A percentile compares a stretch with the other conserved stretches of the same genome.
Evolutionary conservation across 2,113 vertebrate genomes (phyloP).

Genomic region (Perognathus longimembris): DNA sequence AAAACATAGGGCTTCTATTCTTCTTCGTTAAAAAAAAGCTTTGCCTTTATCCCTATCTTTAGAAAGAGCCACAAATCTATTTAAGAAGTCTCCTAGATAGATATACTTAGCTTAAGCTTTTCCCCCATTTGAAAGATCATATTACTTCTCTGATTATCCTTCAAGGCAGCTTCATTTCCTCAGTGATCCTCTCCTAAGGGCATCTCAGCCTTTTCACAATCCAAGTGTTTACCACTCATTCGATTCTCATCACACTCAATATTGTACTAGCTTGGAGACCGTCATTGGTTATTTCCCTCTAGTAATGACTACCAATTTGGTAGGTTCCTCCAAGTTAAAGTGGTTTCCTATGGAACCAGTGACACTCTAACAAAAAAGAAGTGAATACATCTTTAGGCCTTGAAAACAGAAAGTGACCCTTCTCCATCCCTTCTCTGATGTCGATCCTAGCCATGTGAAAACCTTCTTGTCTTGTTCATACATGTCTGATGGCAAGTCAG

Average conservation of each 20-base stretch:
- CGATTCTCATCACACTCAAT: conserved; percentile 31
- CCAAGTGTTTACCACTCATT: conserved; percentile 9
- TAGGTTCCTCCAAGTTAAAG: conserved; percentile 38
- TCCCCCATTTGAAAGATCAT: neutral
- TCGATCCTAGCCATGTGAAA: neutral
- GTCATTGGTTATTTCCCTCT: neutral
- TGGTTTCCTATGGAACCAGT: conserved; percentile 20
- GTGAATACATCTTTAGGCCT: neutral
- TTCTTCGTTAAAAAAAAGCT: neutral
- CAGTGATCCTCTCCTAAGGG: neutral
- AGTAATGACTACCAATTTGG: neutral
- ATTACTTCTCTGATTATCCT: conserved; percentile 1
- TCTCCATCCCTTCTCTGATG: neutral
- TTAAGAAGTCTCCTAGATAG: conserved; percentile 7
- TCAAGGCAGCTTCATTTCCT: conserved; percentile 43
- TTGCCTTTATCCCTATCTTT: neutral
- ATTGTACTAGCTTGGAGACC: neutral
- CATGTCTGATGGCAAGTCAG: neutral
- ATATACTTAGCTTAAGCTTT: neutral
- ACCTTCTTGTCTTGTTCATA: conserved; percentile 3
- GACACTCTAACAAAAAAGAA: conserved; percentile 13
- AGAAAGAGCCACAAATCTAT: neutral
- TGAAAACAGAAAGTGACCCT: neutral
- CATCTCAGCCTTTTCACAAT: neutral
- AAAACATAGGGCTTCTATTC: neutral